Percentiles rank a stretch among this genome's conserved stretches.
Evolutionary conservation across 2,888 invertebrate species (phyloP).

Genomic region (Molorchus minor): DNA sequence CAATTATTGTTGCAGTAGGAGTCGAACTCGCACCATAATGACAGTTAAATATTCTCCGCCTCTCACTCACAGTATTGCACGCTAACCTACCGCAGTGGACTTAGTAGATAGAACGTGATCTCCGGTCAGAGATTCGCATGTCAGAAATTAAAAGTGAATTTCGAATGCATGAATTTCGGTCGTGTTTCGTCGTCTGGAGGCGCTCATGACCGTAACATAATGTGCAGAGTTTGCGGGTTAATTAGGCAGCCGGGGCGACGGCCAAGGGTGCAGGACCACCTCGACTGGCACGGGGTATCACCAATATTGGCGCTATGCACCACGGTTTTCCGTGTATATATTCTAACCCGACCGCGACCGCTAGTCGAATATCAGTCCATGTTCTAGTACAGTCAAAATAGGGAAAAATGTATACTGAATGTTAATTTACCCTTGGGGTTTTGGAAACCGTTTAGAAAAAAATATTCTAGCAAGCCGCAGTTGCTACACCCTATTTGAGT

Average conservation of each 20-base stretch:
- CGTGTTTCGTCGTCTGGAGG: conserved; percentile 28
- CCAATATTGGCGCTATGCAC: conserved; percentile 62
- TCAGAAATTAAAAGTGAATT: too few species aligned
- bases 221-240: conserved; percentile 61
- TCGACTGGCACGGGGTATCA: conserved; percentile 61
- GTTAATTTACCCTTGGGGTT: not conserved
- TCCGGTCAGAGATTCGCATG: too few species aligned
- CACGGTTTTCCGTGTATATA: conserved; percentile 50
- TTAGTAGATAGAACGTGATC: too few species aligned
- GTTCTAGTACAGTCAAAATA: conserved; percentile 10
- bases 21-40: too few species aligned
- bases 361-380: conserved; percentile 22
- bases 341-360: conserved; percentile 22
- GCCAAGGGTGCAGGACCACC: conserved; percentile 35
- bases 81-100: too few species aligned
- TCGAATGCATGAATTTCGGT: not conserved
- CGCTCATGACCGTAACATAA: conserved; percentile 49
- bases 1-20: too few species aligned
- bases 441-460: too few species aligned
- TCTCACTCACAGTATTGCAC: too few species aligned
- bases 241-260: conserved; percentile 56
- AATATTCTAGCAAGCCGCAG: too few species aligned
- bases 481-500: too few species aligned
- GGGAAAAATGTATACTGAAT: conserved; percentile 9
- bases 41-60: too few species aligned